Percentiles rank a stretch among this genome's conserved stretches.
Conservation (phyloP, 1,140 invertebrate species). For the Bombus impatiens region DNA sequence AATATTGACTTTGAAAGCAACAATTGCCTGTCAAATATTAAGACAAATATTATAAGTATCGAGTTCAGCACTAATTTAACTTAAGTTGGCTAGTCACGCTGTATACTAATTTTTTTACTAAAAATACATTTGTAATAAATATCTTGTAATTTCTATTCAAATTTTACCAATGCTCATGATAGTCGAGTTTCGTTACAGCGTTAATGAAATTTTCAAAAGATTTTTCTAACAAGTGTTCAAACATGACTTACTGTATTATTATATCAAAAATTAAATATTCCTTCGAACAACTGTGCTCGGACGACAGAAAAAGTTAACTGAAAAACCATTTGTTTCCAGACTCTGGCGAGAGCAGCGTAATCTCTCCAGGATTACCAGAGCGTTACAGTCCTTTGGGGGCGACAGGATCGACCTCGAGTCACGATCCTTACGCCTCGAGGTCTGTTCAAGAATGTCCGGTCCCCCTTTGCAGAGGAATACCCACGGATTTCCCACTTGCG, state of each 20-base stretch:
- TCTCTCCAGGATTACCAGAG: conserved; percentile 80
- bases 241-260: not conserved
- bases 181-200: no score
- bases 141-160: no score
- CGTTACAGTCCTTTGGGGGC: conserved; percentile 79
- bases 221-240: not conserved
- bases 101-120: no score
- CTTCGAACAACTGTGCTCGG: no score
- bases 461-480: conserved; percentile 77
- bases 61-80: no score
- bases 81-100: no score
- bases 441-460: conserved; percentile 78
- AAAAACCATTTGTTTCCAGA: conserved; percentile 67
- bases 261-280: not conserved
- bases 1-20: conserved; percentile 40
- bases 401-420: conserved; percentile 77
- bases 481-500: conserved; percentile 76
- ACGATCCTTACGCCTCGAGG: conserved; percentile 77
- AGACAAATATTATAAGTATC: no score
- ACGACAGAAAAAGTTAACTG: not conserved
- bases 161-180: no score
- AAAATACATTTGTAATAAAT: no score
- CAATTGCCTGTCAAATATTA: no score
- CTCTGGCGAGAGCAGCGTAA: conserved; percentile 80
- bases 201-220: no score